A percentile compares a stretch with the other conserved stretches of the same genome.
Conservation (phyloP, 2,888 invertebrate species). For the Apantesis nais region DNA sequence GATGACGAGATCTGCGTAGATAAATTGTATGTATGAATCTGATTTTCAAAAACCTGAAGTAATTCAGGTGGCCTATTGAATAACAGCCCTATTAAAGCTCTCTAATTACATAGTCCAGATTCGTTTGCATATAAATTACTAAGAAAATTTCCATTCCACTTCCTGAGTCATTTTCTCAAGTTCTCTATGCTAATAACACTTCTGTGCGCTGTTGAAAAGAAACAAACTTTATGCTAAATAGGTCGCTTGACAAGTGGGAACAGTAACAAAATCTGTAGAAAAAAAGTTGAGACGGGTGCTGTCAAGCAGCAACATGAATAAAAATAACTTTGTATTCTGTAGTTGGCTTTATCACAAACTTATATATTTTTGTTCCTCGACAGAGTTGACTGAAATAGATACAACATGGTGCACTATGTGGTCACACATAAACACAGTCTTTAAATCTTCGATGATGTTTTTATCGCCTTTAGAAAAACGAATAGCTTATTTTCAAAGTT, state of each 20-base stretch:
- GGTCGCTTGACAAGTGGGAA: conserved; percentile 62
- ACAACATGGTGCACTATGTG: conserved; percentile 21
- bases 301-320: conserved; percentile 28
- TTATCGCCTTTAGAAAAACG: conserved; percentile 13
- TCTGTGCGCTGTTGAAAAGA: conserved; percentile 53
- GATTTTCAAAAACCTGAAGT: background rate
- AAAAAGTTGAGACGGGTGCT: conserved; percentile 40
- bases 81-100: conserved; percentile 59
- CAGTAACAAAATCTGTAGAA: conserved; percentile 49
- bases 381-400: conserved; percentile 30
- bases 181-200: conserved; percentile 73
- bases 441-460: conserved; percentile 8
- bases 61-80: conserved; percentile 19
- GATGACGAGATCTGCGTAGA: background rate
- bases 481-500: background rate
- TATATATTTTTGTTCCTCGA: conserved; percentile 24
- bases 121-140: conserved; percentile 81
- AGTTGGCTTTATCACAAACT: conserved; percentile 27
- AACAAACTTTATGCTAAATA: conserved; percentile 74
- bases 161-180: conserved; percentile 69
- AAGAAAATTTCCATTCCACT: conserved; percentile 68
- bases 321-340: conserved; percentile 31
- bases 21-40: background rate
- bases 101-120: conserved; percentile 71
- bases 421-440: conserved; percentile 19